Base-by-base conservation (phyloP, 2,797 vertebrate genomes). In the Melanogrammus aeglefinus region DNA sequence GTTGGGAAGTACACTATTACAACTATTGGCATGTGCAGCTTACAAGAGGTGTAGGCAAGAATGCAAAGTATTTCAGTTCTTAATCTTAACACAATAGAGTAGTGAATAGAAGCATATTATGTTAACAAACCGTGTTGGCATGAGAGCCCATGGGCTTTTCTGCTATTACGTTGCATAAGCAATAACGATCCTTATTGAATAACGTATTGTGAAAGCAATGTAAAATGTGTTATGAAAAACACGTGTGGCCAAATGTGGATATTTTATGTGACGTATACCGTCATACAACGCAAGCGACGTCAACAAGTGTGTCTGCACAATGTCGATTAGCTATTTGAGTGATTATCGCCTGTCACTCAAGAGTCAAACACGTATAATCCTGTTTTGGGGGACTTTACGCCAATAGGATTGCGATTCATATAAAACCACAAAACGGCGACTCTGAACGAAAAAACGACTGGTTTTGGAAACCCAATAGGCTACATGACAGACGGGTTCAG, bases 1-100 rank as follows among this genome's bases (percentile, higher is more conserved):
- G 84, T 82, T 73, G 78, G 87, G 81, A 75, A 86, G 83, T 88
- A 87, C 88, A 83, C 88, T 87, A 86, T 90, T 86, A 92, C 82
- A 90, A 76, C 86, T 85, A 78, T 83, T 84, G 89, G 91, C 90
- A 87, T 87, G 84, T 81, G 86, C 82, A 77, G 81, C 86, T 84
- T 87, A 86, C 82, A 78, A 80, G 93, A 87, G 91, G 93, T 92
- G 89, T 74, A 88, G 81, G 78, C 88, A 94, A 91, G 90, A 90
- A 94, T 92, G 88, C 85, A 81, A 91, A 90, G 88, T 88, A 92
- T 93, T 88, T 88, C 88, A 86, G 83, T 88, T 88, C 77, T 87
- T 83, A 92, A 81, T 88, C 77, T 87, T 83, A 92, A 81, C 92
- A 92, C 91, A 92, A 39, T 72, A 75, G 78, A 81, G 73, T 83